These are phyloP conservation scores for Chironomus riparius DNA, from an alignment of 2,888 invertebrate genomes.

Conservation along the genomic window DNA sequence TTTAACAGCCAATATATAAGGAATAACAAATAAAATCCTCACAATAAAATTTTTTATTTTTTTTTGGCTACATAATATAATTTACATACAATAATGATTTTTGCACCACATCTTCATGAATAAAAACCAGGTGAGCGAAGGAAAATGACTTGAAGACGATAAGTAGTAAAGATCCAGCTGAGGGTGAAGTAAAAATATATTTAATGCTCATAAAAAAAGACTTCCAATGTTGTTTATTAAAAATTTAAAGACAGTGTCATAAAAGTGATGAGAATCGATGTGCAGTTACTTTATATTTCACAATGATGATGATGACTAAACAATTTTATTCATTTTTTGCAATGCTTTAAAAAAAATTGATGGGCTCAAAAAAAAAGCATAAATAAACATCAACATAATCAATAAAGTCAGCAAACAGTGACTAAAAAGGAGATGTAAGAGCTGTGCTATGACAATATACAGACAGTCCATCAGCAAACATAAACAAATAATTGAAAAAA, in stretches of 20 bases:
- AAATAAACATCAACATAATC: background rate
- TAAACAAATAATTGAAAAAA: background rate
- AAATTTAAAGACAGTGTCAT: slow-evolving; percentile 16
- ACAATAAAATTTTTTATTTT: too few relatives aligned
- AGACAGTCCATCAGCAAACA: background rate
- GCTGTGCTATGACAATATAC: background rate
- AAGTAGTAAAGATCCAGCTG: background rate
- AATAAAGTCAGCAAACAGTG: background rate
- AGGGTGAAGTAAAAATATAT: background rate
- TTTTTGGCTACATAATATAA: too few relatives aligned
- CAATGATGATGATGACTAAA: background rate
- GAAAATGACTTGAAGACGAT: background rate
- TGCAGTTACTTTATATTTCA: background rate
- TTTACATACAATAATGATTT: background rate
- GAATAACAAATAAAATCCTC: too few relatives aligned
- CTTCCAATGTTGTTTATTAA: slow-evolving; percentile 13
- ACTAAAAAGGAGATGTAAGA: background rate
- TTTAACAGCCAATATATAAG: too few relatives aligned
- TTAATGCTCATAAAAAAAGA: slow-evolving; percentile 5
- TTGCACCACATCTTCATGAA: background rate
- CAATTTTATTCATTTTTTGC: too few relatives aligned
- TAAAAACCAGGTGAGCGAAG: background rate
- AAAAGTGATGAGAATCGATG: background rate
- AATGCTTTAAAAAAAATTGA: background rate
- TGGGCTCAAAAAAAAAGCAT: background rate